Conservation (phyloP, 2,888 invertebrate genomes). For the Odontothrips loti region DNA sequence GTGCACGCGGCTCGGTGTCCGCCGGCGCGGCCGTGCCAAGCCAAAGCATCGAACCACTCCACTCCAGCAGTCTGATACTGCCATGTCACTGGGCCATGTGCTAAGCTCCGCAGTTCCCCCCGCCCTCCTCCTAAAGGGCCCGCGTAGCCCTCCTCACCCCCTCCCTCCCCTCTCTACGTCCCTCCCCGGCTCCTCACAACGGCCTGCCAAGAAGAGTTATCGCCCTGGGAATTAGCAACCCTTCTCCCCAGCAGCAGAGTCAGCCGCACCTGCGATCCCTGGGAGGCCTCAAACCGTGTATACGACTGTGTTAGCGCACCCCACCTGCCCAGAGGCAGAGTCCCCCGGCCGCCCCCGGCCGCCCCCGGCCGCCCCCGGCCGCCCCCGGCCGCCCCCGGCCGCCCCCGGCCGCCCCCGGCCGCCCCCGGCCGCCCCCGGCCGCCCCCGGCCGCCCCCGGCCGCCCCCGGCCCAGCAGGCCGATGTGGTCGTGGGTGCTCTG, state of each 20-base stretch:
- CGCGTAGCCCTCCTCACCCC: neutral
- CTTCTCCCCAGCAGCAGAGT: neutral
- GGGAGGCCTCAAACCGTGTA: neutral
- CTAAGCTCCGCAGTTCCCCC: neutral
- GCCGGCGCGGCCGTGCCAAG: no score
- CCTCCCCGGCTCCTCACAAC: neutral
- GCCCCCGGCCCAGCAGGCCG: no score
- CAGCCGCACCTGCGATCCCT: neutral
- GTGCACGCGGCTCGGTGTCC: no score
- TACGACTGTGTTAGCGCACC: neutral
- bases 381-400: no score
- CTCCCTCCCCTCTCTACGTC: neutral
- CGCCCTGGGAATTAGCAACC: conserved; percentile 14
- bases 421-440: no score
- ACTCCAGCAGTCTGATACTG: neutral
- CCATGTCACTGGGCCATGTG: conserved; percentile 1
- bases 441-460: no score
- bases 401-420: no score
- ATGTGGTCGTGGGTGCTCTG: no score
- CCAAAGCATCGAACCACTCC: neutral
- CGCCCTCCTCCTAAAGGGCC: neutral
- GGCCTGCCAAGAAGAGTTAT: conserved; percentile 3
- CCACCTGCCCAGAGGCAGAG: neutral
- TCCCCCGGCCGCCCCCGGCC: no score
- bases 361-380: no score